These are phyloP conservation scores for Benthosema pterotum DNA, from an alignment of 2,797 vertebrate species.

Conservation along the genomic window DNA sequence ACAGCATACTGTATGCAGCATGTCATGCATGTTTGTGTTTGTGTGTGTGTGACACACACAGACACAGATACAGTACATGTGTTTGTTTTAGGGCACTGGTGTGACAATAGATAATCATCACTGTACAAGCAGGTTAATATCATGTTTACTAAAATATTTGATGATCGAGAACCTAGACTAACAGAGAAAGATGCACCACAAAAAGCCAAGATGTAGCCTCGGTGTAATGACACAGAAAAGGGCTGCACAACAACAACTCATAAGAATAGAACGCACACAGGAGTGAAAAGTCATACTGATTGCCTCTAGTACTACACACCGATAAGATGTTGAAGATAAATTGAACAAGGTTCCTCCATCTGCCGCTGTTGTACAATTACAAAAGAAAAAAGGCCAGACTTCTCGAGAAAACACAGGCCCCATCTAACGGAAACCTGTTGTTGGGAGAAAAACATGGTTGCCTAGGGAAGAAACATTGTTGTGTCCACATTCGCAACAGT, in stretches of 20 bases:
- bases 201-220: too few relatives aligned
- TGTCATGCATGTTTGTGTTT: too few relatives aligned
- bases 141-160: too few relatives aligned
- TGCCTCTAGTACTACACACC: constrained; percentile 28
- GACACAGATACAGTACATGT: too few relatives aligned
- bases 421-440: constrained; percentile 55
- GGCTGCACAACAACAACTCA: constrained; percentile 18
- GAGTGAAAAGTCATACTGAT: constrained; percentile 31
- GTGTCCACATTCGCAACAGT: constrained; percentile 50
- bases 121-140: too few relatives aligned
- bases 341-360: constrained; percentile 51
- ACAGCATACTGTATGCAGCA: constrained; percentile 5
- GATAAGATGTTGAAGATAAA: constrained; percentile 57
- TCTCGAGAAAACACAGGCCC: constrained; percentile 58
- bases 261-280: constrained; percentile 30
- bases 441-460: constrained; percentile 61
- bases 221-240: constrained; percentile 7
- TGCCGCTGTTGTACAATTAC: constrained; percentile 24
- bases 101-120: too few relatives aligned
- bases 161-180: too few relatives aligned
- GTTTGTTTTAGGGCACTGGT: background rate
- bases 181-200: too few relatives aligned
- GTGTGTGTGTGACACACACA: background rate
- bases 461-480: constrained; percentile 66
- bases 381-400: constrained; percentile 53